Base-by-base conservation (phyloP, 2,113 vertebrate species). In the Leptobrachium ailaonicum region DNA sequence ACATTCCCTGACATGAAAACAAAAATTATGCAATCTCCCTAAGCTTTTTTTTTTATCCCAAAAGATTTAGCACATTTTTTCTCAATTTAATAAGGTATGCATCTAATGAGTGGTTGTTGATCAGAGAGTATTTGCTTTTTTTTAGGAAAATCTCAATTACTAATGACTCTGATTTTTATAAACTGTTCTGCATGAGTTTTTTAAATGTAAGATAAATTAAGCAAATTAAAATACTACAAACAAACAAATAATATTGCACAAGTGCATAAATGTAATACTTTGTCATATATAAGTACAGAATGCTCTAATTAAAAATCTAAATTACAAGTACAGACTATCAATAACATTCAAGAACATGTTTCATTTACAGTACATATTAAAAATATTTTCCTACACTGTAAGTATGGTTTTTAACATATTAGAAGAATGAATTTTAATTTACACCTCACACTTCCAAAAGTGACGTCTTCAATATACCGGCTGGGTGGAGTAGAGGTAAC, bases 1-100 rank as follows among this genome's bases (percentile, higher is more conserved):
- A 50, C 56, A 62, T 71, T 78, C 63, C 68, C 76, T 70, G 32
- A 71, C 58, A 77, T 70, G 4, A 60, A 78, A 58, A 71, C 67
- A 71, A 73, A 71, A 78, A 62, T 9, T 50, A 71, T 71, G 50
- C 44, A 71, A 63, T 78, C 40, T 8, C 47, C n/a, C 47, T 1
- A 2, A 47, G 3, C 6, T 45, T 47, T 70, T n/a, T 70, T n/a
- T 53, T 56, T 68, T 47, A 68, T 76, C 41, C 64, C 67, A 40
- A 10, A 63, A 40, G 56, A 71, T 32, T 71, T 62, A 3, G 1
- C 13, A 70, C 42, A 41, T 60, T 60, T n/a, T 47, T 71, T 70
- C 54, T 62, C 54, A 76, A 14, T 67, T 76, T 54, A 43, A 58
- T n/a, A 77, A 50, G 62, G 47, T 62, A 77, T 41, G 41, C 20